Evolutionary conservation across 2,113 vertebrate species (phyloP).

Genomic region (Hylia prasina): DNA sequence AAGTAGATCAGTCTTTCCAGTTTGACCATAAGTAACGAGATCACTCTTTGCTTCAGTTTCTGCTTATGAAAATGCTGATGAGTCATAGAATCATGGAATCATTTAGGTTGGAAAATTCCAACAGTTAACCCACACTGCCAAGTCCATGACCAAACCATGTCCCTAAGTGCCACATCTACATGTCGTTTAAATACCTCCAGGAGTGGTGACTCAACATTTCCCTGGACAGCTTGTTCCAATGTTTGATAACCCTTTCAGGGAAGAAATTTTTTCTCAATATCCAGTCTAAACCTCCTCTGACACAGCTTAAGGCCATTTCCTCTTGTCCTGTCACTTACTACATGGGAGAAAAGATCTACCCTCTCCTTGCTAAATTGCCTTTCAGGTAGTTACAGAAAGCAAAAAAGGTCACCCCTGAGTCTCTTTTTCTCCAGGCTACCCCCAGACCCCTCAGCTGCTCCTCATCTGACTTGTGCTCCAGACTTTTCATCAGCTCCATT

Average conservation of each 20-base stretch:
- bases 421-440: neutral
- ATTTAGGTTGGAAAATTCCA: neutral
- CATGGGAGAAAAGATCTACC: neutral
- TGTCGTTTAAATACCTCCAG: neutral
- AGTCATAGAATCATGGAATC: neutral
- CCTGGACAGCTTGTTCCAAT: neutral
- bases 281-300: neutral
- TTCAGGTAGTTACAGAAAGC: neutral
- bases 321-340: neutral
- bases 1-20: neutral
- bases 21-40: neutral
- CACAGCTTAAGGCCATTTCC: neutral
- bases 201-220: neutral
- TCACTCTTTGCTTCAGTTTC: neutral
- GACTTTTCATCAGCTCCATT: neutral
- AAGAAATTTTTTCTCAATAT: neutral
- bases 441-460: neutral
- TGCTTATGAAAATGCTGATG: neutral
- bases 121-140: neutral
- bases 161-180: neutral
- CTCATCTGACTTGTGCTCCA: fast-evolving
- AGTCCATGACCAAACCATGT: neutral
- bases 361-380: neutral
- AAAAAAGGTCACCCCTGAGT: neutral
- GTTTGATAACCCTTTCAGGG: neutral